These are phyloP conservation scores for Pogonus chalceus DNA, from an alignment of 1,140 invertebrate genomes.

Conservation along the genomic window DNA sequence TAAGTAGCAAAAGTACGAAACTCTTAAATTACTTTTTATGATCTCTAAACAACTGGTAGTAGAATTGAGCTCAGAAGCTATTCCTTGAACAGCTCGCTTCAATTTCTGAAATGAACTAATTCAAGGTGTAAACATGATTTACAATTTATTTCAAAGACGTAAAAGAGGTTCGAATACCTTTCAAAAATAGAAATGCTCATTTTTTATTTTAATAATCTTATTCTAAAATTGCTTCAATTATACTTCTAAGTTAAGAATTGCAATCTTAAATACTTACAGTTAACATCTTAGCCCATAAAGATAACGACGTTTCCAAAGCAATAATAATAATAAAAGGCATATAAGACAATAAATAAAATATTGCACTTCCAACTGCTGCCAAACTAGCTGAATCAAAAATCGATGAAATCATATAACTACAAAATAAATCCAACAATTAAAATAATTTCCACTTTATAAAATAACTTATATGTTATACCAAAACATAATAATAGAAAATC, in stretches of 20 bases:
- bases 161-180: too few species aligned
- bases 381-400: slow-evolving; percentile 52
- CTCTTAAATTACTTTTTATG: too few species aligned
- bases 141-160: too few species aligned
- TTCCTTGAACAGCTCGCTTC: too few species aligned
- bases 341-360: slow-evolving; percentile 50
- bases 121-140: too few species aligned
- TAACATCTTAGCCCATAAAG: slow-evolving; percentile 41
- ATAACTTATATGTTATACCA: slow-evolving; percentile 38
- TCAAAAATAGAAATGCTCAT: too few species aligned
- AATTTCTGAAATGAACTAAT: too few species aligned
- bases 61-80: too few species aligned
- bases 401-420: slow-evolving; percentile 55
- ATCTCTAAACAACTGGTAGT: too few species aligned
- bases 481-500: slow-evolving; percentile 46
- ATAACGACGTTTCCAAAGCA: slow-evolving; percentile 47
- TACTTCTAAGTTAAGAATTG: not conserved
- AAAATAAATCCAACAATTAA: slow-evolving; percentile 16
- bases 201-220: too few species aligned
- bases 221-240: not conserved
- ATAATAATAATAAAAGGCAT: slow-evolving; percentile 56
- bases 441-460: too few species aligned
- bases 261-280: slow-evolving; percentile 37
- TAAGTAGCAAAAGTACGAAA: too few species aligned
- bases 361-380: slow-evolving; percentile 46